These are phyloP conservation scores for Apoderus coryli DNA, from an alignment of 2,888 invertebrate genomes.

Conservation along the genomic window DNA sequence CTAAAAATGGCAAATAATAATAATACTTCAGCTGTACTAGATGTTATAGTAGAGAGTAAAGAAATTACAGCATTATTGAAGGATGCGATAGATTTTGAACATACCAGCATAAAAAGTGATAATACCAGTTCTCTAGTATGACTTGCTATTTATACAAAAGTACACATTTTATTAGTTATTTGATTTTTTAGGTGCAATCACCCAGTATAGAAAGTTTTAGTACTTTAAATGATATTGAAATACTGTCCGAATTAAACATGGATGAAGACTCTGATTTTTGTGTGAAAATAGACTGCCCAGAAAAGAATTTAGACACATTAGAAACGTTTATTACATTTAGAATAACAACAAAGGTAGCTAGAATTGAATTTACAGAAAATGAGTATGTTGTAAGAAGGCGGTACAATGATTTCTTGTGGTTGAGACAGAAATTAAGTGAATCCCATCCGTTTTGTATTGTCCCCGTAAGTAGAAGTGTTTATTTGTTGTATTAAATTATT, in stretches of 20 bases:
- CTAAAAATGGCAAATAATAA: slow-evolving; percentile 24
- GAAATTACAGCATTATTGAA: slow-evolving; percentile 28
- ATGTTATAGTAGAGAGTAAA: slow-evolving; percentile 33
- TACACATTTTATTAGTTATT: slow-evolving; percentile 9
- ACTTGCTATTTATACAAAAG: slow-evolving; percentile 9
- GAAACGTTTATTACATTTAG: slow-evolving; percentile 59
- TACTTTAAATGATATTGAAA: slow-evolving; percentile 42
- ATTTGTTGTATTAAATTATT: neutral
- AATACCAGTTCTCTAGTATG: slow-evolving; percentile 30
- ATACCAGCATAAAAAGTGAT: slow-evolving; percentile 27
- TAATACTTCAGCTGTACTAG: slow-evolving; percentile 32
- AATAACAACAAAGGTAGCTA: slow-evolving; percentile 49
- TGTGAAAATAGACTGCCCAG: slow-evolving; percentile 55
- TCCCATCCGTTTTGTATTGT: slow-evolving; percentile 51
- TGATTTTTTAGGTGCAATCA: slow-evolving; percentile 36
- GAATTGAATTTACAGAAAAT: slow-evolving; percentile 45
- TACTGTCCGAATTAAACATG: slow-evolving; percentile 36
- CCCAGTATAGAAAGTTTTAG: slow-evolving; percentile 46
- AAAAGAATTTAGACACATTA: slow-evolving; percentile 54
- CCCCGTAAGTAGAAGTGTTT: slow-evolving; percentile 38
- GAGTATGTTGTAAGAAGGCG: slow-evolving; percentile 51
- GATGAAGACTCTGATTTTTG: slow-evolving; percentile 44
- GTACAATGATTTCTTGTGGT: slow-evolving; percentile 60
- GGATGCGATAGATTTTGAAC: slow-evolving; percentile 27
- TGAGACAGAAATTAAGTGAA: slow-evolving; percentile 47